These are phyloP conservation scores for Drosophila acutilabella DNA, from an alignment of 2,888 invertebrate species.

Conservation along the genomic window DNA sequence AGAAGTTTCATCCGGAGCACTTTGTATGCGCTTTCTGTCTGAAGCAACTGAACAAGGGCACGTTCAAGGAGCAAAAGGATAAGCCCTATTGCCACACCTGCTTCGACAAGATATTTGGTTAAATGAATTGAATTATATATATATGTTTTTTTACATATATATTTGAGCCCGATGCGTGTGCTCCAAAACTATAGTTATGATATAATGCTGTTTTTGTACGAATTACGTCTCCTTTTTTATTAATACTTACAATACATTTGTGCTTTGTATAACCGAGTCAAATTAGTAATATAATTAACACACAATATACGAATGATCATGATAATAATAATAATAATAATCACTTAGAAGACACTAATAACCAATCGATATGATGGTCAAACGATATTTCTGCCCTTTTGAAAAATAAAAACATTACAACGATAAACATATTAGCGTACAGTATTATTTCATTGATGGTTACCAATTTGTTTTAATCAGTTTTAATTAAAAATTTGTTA, in stretches of 20 bases:
- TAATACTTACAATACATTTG: slow-evolving; percentile 60
- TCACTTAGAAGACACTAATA: slow-evolving; percentile 75
- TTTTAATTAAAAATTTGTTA: not conserved
- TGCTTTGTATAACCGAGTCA: slow-evolving; percentile 79
- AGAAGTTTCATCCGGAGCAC: slow-evolving; percentile 99
- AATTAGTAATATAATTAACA: slow-evolving; percentile 78
- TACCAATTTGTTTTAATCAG: not conserved
- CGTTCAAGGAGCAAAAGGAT: slow-evolving; percentile 99
- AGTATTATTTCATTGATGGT: not conserved
- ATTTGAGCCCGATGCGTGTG: slow-evolving; percentile 5
- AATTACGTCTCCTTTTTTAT: slow-evolving; percentile 44
- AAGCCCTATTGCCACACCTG: slow-evolving; percentile 99
- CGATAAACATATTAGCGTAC: slow-evolving; percentile 13
- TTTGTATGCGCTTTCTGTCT: slow-evolving; percentile 99
- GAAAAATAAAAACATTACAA: slow-evolving; percentile 49
- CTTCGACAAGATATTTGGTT: slow-evolving; percentile 98
- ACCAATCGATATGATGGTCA: slow-evolving; percentile 55
- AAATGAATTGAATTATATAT: slow-evolving; percentile 67
- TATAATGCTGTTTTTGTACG: slow-evolving; percentile 62
- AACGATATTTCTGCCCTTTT: slow-evolving; percentile 72
- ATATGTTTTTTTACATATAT: not conserved
- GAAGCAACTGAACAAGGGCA: slow-evolving; percentile 98
- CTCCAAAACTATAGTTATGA: slow-evolving; percentile 40
- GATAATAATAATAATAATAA: slow-evolving; percentile 48
- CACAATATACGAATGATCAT: slow-evolving; percentile 41